Evolutionary conservation across 1,140 invertebrate genomes (phyloP).

Genomic region (Choristoneura fumiferana): DNA sequence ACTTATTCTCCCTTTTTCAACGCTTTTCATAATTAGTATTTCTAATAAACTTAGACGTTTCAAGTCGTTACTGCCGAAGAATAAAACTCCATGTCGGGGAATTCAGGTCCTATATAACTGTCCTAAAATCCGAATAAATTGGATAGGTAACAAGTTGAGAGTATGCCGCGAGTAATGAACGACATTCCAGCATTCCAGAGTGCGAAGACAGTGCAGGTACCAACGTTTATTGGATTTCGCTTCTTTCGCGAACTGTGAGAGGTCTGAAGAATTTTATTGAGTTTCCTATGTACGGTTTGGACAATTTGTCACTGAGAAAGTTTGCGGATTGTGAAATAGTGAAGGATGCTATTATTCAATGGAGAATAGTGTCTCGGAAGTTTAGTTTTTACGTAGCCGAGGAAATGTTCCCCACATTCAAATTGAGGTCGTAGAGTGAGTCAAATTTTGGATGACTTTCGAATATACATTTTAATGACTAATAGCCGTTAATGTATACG

Average conservation of each 20-base stretch:
- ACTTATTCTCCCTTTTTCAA: conserved; percentile 22
- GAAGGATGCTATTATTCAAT: too few species aligned
- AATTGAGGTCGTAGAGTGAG: too few species aligned
- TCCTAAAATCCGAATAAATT: conserved; percentile 55
- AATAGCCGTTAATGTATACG: too few species aligned
- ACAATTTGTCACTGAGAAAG: conserved; percentile 8
- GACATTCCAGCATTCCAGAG: conserved; percentile 53
- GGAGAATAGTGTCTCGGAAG: too few species aligned
- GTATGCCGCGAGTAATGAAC: conserved; percentile 60
- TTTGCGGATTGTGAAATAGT: neutral
- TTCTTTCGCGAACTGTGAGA: conserved; percentile 31
- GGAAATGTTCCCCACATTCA: too few species aligned
- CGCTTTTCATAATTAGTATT: conserved; percentile 20
- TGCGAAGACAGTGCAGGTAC: conserved; percentile 53
- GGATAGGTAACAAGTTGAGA: conserved; percentile 64
- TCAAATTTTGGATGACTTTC: too few species aligned
- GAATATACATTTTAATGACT: too few species aligned
- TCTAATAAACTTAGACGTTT: neutral
- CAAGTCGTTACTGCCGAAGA: conserved; percentile 34
- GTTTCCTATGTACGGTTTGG: conserved; percentile 13
- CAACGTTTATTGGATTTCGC: conserved; percentile 61
- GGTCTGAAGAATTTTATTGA: conserved; percentile 17
- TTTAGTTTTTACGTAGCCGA: too few species aligned
- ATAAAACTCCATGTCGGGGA: conserved; percentile 28
- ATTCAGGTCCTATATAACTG: conserved; percentile 26